phyloP scores from a whole-genome alignment of 2,113 vertebrate genomes.

The Xyliphius kryptos region DNA sequence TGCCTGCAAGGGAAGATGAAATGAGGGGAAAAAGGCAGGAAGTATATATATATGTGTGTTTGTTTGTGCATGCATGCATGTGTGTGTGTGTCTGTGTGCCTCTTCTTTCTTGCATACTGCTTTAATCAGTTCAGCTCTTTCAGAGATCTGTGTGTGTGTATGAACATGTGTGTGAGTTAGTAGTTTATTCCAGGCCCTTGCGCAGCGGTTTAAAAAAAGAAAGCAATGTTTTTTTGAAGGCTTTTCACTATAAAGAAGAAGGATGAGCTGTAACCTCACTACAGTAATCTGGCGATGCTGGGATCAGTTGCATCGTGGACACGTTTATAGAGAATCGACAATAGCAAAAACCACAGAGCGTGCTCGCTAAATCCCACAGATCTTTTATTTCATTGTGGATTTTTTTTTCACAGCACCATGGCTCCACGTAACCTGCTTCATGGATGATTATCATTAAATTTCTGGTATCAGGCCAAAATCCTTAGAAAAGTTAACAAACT shows the following conservation, averaged over 20 bases:
- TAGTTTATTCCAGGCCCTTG: constrained; percentile 58
- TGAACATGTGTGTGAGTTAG: constrained; percentile 44
- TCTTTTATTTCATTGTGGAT: constrained; percentile 58
- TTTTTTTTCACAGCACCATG: constrained; percentile 37
- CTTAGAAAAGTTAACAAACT: constrained; percentile 54
- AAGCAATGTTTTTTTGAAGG: constrained; percentile 34
- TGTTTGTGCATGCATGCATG: too few species aligned
- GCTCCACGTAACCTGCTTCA: constrained; percentile 53
- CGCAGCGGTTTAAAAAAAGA: background rate
- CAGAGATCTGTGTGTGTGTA: constrained; percentile 13
- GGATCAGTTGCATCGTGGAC: constrained; percentile 30
- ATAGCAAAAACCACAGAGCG: constrained; percentile 25
- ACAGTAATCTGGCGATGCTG: constrained; percentile 14
- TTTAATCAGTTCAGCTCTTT: constrained; percentile 56
- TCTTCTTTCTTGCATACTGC: constrained; percentile 53
- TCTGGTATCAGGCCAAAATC: constrained; percentile 57
- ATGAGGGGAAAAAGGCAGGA: constrained; percentile 38
- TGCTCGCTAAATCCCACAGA: constrained; percentile 2
- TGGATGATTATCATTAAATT: constrained; percentile 58
- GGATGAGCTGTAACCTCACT: constrained; percentile 57
- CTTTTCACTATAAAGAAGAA: constrained; percentile 48
- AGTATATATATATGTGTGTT: constrained; percentile 13
- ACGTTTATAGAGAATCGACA: constrained; percentile 30
- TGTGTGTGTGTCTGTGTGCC: constrained; percentile 37
- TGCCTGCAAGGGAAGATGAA: constrained; percentile 65